A percentile compares a stretch with the other conserved stretches of the same genome.
These are phyloP conservation scores for Apamea monoglypha DNA, from an alignment of 2,888 invertebrate species.

Conservation along the genomic window DNA sequence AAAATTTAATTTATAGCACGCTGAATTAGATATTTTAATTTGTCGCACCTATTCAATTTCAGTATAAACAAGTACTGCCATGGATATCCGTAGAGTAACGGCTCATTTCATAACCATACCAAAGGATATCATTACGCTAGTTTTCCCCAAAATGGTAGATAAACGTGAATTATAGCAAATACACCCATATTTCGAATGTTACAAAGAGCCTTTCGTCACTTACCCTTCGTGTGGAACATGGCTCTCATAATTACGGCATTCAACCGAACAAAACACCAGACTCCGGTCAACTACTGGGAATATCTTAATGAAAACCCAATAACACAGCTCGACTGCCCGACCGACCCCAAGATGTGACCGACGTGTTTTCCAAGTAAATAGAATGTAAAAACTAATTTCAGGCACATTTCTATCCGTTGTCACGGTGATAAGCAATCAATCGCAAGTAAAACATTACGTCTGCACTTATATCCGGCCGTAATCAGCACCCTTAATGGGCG, in stretches of 20 bases:
- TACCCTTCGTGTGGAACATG: background rate
- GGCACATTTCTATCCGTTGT: constrained; percentile 5
- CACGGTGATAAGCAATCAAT: constrained; percentile 10
- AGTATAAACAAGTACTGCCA: too few species aligned
- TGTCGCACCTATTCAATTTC: too few species aligned
- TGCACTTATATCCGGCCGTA: constrained; percentile 45
- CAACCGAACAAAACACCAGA: background rate
- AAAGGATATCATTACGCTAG: background rate
- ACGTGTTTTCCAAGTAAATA: background rate
- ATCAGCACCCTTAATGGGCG: constrained; percentile 33
- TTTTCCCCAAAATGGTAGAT: too few species aligned
- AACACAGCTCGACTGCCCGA: background rate
- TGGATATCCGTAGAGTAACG: background rate
- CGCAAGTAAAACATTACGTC: constrained; percentile 46
- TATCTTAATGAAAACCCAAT: background rate
- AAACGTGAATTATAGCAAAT: background rate
- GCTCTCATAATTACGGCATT: background rate
- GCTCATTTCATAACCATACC: background rate
- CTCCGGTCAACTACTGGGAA: background rate
- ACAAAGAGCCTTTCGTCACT: background rate
- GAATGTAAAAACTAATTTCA: constrained; percentile 8
- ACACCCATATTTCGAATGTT: background rate
- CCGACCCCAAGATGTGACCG: background rate
- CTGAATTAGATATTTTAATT: too few species aligned
- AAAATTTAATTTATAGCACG: too few species aligned